Evolutionary conservation across 2,888 invertebrate genomes (phyloP).

Genomic region (Chrysomela aeneicollis): DNA sequence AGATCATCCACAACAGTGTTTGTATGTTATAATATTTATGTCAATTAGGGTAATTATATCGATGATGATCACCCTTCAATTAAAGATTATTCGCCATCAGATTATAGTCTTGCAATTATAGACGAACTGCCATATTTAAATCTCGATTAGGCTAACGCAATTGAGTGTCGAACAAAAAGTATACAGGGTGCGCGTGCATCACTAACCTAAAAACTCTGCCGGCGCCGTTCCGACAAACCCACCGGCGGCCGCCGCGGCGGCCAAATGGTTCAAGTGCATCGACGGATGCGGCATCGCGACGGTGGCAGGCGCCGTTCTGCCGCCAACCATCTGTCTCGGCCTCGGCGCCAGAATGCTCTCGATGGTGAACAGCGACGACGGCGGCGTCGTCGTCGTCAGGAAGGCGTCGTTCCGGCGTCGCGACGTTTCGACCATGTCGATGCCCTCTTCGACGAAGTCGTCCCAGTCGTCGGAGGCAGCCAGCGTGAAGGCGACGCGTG

Average conservation of each 20-base stretch:
- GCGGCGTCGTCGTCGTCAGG: constrained; percentile 42
- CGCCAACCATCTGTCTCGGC: constrained; percentile 58
- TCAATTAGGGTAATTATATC: no score
- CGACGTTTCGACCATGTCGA: constrained; percentile 59
- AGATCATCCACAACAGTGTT: no score
- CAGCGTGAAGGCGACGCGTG: constrained; percentile 50
- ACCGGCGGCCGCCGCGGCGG: constrained; percentile 71
- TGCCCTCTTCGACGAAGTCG: constrained; percentile 51
- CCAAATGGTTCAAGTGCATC: constrained; percentile 69
- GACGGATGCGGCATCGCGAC: constrained; percentile 64
- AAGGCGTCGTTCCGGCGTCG: constrained; percentile 47
- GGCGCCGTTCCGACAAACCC: constrained; percentile 65
- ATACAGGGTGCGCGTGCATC: no score
- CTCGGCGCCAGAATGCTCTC: constrained; percentile 85
- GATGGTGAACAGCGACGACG: constrained; percentile 76
- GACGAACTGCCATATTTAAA: no score
- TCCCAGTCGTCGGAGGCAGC: constrained; percentile 58
- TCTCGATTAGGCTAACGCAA: no score
- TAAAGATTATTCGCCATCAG: no score
- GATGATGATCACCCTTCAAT: no score
- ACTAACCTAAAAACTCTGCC: constrained; percentile 83
- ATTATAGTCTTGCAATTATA: no score
- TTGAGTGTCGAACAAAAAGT: no score
- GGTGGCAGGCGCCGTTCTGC: constrained; percentile 64
- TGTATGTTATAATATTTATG: no score